Evolutionary conservation across 2,797 vertebrate genomes (phyloP).

Genomic region (Sciaenops ocellatus): DNA sequence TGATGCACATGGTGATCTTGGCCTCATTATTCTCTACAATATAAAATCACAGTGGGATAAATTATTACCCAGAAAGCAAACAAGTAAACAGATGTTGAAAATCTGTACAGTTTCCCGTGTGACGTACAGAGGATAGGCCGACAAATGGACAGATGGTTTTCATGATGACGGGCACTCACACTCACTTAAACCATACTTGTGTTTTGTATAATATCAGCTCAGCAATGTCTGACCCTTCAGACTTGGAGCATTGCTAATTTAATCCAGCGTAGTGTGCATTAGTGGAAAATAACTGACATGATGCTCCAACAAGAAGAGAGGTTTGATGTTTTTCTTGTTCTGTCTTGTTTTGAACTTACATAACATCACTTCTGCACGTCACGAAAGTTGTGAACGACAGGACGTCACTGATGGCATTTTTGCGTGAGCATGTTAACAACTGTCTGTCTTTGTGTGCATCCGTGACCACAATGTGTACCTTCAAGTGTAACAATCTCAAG

Average conservation of each 20-base stretch:
- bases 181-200: background rate
- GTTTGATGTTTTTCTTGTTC: background rate
- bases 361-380: too few species aligned
- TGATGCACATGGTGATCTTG: background rate
- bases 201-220: background rate
- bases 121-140: background rate
- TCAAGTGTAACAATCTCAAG: slow-evolving; percentile 49
- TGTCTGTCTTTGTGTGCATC: slow-evolving; percentile 19
- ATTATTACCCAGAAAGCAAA: background rate
- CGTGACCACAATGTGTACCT: slow-evolving; percentile 22
- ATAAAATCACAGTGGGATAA: background rate
- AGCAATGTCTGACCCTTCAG: background rate
- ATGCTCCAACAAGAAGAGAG: background rate
- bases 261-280: background rate
- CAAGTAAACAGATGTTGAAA: background rate
- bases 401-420: slow-evolving; percentile 2
- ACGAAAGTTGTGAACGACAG: too few species aligned
- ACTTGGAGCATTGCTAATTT: background rate
- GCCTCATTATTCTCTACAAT: background rate
- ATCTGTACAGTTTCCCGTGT: too few species aligned
- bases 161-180: background rate
- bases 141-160: background rate
- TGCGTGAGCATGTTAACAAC: slow-evolving; percentile 20
- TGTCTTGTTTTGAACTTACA: background rate
- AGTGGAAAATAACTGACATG: background rate